These are phyloP conservation scores for Trissolcus japonicus DNA, from an alignment of 2,888 invertebrate genomes.

Conservation along the genomic window DNA sequence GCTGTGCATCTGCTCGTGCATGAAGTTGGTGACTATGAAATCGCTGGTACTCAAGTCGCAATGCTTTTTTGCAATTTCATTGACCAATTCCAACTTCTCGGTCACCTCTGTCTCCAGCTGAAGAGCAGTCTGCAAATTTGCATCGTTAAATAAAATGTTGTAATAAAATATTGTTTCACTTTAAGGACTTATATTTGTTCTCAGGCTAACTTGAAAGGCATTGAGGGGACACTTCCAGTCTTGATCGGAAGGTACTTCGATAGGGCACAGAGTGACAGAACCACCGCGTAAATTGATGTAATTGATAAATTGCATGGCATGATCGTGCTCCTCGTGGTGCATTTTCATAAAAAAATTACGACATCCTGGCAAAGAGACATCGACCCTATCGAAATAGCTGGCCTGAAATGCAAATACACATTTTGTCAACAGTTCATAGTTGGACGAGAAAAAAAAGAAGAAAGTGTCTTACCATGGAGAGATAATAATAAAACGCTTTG, in stretches of 20 bases:
- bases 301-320: slow-evolving; percentile 75
- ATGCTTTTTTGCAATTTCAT: slow-evolving; percentile 75
- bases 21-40: slow-evolving; percentile 78
- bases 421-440: neutral
- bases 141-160: slow-evolving; percentile 3
- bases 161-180: neutral
- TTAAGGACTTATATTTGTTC: neutral
- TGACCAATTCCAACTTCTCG: slow-evolving; percentile 75
- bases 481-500: slow-evolving; percentile 80
- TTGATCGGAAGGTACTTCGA: slow-evolving; percentile 68
- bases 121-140: slow-evolving; percentile 62
- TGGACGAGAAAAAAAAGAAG: slow-evolving; percentile 1
- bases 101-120: slow-evolving; percentile 65
- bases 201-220: slow-evolving; percentile 72
- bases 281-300: slow-evolving; percentile 78
- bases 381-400: slow-evolving; percentile 76
- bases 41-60: slow-evolving; percentile 78
- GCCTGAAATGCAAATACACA: slow-evolving; percentile 59
- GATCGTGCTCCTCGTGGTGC: slow-evolving; percentile 77
- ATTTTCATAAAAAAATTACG: slow-evolving; percentile 77
- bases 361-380: slow-evolving; percentile 75
- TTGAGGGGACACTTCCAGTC: slow-evolving; percentile 75
- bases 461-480: slow-evolving; percentile 81
- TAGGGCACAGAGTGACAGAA: slow-evolving; percentile 68
- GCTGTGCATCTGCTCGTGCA: slow-evolving; percentile 80